phyloP scores from a whole-genome alignment of 2,797 vertebrate genomes.

The Carcharodon carcharias region DNA sequence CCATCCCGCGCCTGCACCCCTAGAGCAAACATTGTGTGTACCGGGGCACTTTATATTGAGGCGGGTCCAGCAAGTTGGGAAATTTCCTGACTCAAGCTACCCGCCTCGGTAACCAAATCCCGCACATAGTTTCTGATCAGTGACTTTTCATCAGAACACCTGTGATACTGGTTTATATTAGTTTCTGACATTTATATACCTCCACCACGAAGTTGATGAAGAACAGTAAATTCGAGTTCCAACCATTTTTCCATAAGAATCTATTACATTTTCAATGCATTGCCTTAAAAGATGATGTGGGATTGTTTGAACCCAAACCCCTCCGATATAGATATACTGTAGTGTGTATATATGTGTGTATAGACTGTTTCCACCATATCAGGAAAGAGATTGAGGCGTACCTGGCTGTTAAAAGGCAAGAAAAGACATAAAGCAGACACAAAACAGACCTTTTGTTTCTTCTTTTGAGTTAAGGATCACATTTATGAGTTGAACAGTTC shows the following conservation, averaged over 20 bases:
- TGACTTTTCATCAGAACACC: background rate
- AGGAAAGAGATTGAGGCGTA: background rate
- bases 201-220: background rate
- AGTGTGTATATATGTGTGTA: background rate
- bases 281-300: background rate
- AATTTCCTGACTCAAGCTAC: no score
- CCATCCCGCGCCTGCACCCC: no score
- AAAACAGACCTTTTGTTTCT: background rate
- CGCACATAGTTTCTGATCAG: background rate
- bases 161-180: background rate
- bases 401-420: background rate
- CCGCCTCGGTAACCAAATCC: background rate
- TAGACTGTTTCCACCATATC: background rate
- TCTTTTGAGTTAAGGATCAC: background rate
- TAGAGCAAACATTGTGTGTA: no score
- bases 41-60: no score
- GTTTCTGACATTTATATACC: background rate
- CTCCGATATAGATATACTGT: no score
- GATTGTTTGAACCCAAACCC: background rate
- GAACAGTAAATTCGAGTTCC: background rate
- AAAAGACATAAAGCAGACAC: background rate
- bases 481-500: background rate
- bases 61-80: no score
- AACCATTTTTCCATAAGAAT: background rate
- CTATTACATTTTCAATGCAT: background rate